Percentiles rank a stretch among this genome's conserved stretches.
Evolutionary conservation across 2,888 invertebrate genomes (phyloP).

Genomic region (Philopedon plagiatum): DNA sequence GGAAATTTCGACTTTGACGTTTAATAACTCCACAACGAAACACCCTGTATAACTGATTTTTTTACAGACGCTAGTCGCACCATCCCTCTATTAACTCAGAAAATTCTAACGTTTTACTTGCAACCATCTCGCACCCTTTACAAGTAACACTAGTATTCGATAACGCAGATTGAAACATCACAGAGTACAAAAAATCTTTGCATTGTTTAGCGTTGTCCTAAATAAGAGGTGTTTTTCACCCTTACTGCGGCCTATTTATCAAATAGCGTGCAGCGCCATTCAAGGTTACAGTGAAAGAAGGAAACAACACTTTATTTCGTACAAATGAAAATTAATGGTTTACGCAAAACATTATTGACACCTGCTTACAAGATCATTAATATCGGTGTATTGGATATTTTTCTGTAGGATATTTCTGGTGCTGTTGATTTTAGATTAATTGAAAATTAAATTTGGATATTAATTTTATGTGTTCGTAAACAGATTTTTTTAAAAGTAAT

Average conservation of each 20-base stretch:
- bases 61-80: no score
- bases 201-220: background rate
- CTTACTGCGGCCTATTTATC: constrained; percentile 6
- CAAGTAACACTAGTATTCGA: no score
- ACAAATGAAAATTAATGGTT: constrained; percentile 44
- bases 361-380: constrained; percentile 40
- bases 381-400: constrained; percentile 23
- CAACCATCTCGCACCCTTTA: no score
- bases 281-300: constrained; percentile 1
- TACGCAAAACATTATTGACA: constrained; percentile 36
- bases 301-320: constrained; percentile 37
- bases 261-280: constrained; percentile 5
- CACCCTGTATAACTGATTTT: no score
- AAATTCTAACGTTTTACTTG: no score
- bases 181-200: no score
- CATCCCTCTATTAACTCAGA: no score
- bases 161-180: no score
- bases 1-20: no score
- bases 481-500: background rate
- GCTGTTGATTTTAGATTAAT: constrained; percentile 5
- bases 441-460: background rate
- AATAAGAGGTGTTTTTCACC: constrained; percentile 28
- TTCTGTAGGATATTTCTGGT: background rate
- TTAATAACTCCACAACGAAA: no score
- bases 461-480: constrained; percentile 4